Conservation (phyloP, 2,113 vertebrate species). For the Hemichromis elongatus region DNA sequence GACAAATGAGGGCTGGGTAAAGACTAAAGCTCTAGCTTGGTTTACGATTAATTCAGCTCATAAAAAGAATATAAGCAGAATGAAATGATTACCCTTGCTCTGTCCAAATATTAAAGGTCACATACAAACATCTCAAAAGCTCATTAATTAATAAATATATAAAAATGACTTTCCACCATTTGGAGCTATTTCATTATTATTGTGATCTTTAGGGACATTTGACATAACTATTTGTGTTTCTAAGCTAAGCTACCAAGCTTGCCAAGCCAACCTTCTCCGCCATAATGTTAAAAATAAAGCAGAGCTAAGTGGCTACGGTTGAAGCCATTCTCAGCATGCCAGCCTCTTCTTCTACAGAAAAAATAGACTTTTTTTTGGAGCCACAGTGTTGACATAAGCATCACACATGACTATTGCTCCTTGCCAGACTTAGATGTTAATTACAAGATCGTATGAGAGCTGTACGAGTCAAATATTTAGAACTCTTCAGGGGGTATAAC, state of each 20-base stretch:
- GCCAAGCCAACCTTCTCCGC: too few relatives aligned
- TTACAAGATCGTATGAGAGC: background rate
- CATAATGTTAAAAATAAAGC: background rate
- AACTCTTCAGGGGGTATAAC: slow-evolving; percentile 9
- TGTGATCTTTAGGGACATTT: background rate
- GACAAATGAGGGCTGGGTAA: background rate
- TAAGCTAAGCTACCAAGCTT: background rate
- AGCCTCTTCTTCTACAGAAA: background rate
- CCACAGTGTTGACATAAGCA: background rate
- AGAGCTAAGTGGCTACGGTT: background rate
- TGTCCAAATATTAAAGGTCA: background rate
- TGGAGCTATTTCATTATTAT: background rate
- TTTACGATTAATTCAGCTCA: background rate
- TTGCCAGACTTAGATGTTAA: background rate
- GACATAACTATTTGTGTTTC: accelerated
- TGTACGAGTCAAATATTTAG: slow-evolving; percentile 39
- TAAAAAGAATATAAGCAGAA: background rate
- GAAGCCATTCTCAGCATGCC: background rate
- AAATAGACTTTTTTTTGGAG: accelerated
- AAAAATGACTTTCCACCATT: background rate
- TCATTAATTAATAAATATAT: background rate
- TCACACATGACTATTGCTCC: background rate
- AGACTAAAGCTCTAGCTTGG: background rate
- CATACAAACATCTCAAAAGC: background rate
- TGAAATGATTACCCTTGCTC: background rate